Percentiles rank a stretch among this genome's conserved stretches.
Evolutionary conservation across 2,888 invertebrate genomes (phyloP).

Genomic region (Serripes groenlandicus): DNA sequence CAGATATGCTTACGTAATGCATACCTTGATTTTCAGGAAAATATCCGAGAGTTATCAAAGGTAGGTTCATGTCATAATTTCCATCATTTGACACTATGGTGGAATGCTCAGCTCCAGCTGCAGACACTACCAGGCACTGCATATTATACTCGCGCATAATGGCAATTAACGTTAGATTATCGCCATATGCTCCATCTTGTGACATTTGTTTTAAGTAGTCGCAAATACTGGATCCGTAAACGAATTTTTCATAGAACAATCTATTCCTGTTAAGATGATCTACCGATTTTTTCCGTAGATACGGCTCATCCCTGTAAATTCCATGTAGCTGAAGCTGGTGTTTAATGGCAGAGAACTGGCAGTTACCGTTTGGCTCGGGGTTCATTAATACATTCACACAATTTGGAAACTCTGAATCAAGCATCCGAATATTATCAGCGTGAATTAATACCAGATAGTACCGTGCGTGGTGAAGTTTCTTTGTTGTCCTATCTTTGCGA

Average conservation of each 20-base stretch:
- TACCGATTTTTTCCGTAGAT: constrained; percentile 22
- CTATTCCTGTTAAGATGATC: constrained; percentile 16
- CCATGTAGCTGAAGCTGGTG: constrained; percentile 21
- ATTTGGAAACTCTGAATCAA: not conserved
- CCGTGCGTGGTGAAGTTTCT: constrained; percentile 6
- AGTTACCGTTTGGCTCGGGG: constrained; percentile 37
- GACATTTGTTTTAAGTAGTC: constrained; percentile 27
- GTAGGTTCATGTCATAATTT: constrained; percentile 18
- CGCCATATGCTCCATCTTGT: constrained; percentile 27
- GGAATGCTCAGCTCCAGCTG: constrained; percentile 2
- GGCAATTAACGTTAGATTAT: constrained; percentile 34
- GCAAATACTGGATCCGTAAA: constrained; percentile 9
- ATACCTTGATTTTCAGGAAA: constrained; percentile 42
- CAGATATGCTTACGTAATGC: constrained; percentile 29
- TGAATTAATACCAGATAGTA: constrained; percentile 30
- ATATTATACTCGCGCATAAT: constrained; percentile 41
- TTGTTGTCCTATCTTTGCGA: not conserved
- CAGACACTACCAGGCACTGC: constrained; percentile 33
- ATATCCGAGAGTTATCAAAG: constrained; percentile 23
- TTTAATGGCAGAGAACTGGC: constrained; percentile 31
- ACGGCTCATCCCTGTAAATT: not conserved
- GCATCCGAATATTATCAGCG: constrained; percentile 14
- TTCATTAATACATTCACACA: constrained; percentile 9
- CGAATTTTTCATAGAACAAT: constrained; percentile 30
- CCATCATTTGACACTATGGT: constrained; percentile 34